Percentiles rank a stretch among this genome's conserved stretches.
Evolutionary conservation across 2,888 invertebrate genomes (phyloP).

Genomic region (Harpalus rufipes): DNA sequence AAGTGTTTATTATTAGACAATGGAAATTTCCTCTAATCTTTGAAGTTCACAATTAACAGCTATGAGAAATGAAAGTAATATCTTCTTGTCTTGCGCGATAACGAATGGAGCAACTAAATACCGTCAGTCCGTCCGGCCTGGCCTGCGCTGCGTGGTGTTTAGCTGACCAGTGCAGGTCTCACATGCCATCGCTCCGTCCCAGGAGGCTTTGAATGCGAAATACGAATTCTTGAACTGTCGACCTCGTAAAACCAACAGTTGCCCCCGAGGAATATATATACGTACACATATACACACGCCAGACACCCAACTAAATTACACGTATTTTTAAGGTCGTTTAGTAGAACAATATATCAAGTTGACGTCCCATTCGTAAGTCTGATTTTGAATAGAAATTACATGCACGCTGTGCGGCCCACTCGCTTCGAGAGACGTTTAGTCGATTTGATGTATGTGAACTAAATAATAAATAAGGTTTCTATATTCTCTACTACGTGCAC

Average conservation of each 20-base stretch:
- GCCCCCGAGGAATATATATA: slow-evolving; percentile 47
- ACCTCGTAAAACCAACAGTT: slow-evolving; percentile 38
- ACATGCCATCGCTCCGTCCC: slow-evolving; percentile 4
- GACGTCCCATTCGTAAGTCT: slow-evolving; percentile 55
- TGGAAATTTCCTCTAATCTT: no score
- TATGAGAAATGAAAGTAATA: no score
- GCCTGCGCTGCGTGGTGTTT: not conserved
- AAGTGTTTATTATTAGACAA: not conserved
- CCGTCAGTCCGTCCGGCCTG: no score
- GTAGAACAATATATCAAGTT: slow-evolving; percentile 55
- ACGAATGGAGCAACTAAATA: no score
- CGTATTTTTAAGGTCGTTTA: slow-evolving; percentile 58
- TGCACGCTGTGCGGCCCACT: slow-evolving; percentile 35
- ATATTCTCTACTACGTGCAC: slow-evolving; percentile 25
- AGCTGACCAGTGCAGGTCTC: slow-evolving; percentile 20
- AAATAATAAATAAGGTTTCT: slow-evolving; percentile 48
- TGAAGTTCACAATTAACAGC: no score
- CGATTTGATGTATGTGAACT: slow-evolving; percentile 57
- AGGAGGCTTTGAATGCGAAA: slow-evolving; percentile 51
- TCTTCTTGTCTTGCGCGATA: no score
- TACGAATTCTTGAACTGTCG: slow-evolving; percentile 51
- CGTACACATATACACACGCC: slow-evolving; percentile 21
- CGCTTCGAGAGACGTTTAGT: slow-evolving; percentile 47
- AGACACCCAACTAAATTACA: slow-evolving; percentile 56
- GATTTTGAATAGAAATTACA: slow-evolving; percentile 56